These are phyloP conservation scores for Tholera decimalis DNA, from an alignment of 2,888 invertebrate species.

Conservation along the genomic window DNA sequence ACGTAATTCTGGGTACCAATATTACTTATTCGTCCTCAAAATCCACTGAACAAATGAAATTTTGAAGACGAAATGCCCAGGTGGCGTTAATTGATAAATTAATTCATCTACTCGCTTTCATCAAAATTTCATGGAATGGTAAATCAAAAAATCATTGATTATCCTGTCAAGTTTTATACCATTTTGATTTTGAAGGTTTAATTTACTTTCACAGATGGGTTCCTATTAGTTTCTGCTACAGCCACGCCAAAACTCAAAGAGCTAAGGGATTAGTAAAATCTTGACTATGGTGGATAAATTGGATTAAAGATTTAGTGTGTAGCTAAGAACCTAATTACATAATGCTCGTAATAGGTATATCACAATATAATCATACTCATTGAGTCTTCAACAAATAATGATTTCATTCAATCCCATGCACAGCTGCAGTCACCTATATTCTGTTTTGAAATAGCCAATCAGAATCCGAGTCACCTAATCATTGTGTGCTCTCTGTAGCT, in stretches of 20 bases:
- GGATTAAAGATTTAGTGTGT: constrained; percentile 27
- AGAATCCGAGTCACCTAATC: constrained; percentile 4
- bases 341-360: not conserved
- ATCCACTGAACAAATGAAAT: constrained; percentile 38
- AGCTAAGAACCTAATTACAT: not conserved
- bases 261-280: constrained; percentile 6
- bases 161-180: constrained; percentile 5
- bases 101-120: constrained; percentile 43
- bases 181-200: constrained; percentile 13
- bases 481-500: constrained; percentile 31
- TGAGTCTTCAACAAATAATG: not conserved
- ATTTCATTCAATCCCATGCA: not conserved
- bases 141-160: constrained; percentile 23
- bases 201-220: constrained; percentile 9
- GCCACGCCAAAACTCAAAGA: not conserved
- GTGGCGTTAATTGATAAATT: constrained; percentile 50
- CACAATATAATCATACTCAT: too few relatives aligned
- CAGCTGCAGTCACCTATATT: constrained; percentile 4
- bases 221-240: constrained; percentile 3
- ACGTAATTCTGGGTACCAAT: constrained; percentile 21
- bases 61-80: constrained; percentile 35
- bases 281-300: constrained; percentile 21
- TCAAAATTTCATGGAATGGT: constrained; percentile 30
- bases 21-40: constrained; percentile 30
- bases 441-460: constrained; percentile 7